A percentile compares a stretch with the other conserved stretches of the same genome.
Evolutionary conservation across 2,113 vertebrate genomes (phyloP).

Genomic region (Istiophorus platypterus): DNA sequence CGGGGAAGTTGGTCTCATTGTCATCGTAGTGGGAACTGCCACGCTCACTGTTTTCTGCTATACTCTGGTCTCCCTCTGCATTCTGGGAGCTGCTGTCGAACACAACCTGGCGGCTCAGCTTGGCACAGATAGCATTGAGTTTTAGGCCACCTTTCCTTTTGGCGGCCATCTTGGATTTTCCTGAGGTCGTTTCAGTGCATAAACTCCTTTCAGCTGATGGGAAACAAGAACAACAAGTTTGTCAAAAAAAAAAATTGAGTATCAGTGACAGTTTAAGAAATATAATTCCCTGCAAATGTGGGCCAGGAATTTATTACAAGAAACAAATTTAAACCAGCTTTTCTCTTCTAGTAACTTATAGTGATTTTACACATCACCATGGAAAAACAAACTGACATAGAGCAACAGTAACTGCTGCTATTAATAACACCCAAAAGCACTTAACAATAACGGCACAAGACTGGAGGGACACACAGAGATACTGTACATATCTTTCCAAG

Average conservation of each 20-base stretch:
- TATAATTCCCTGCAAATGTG: not conserved
- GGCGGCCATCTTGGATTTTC: conserved; percentile 98
- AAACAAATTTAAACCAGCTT: conserved; percentile 32
- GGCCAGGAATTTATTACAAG: not conserved
- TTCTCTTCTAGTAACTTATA: conserved; percentile 37
- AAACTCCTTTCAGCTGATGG: conserved; percentile 95
- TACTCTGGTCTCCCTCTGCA: conserved; percentile 86
- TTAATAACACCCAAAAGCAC: conserved; percentile 76
- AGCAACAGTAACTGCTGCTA: conserved; percentile 67
- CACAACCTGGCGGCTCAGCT: conserved; percentile 98
- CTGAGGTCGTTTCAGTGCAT: conserved; percentile 97
- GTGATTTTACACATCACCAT: conserved; percentile 59
- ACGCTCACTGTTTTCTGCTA: conserved; percentile 86
- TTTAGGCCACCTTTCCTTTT: conserved; percentile 99
- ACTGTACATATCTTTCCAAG: conserved; percentile 76
- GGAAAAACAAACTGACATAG: conserved; percentile 67
- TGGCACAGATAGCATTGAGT: conserved; percentile 99
- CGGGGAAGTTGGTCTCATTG: conserved; percentile 83
- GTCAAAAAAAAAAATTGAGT: not conserved
- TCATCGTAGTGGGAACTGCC: conserved; percentile 88
- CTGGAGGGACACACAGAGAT: conserved; percentile 70
- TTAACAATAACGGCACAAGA: conserved; percentile 73
- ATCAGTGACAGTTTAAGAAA: not conserved
- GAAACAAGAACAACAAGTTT: conserved; percentile 45
- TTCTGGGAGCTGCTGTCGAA: conserved; percentile 91